These are phyloP conservation scores for Gavia stellata DNA, from an alignment of 2,113 vertebrate genomes.

Conservation along the genomic window DNA sequence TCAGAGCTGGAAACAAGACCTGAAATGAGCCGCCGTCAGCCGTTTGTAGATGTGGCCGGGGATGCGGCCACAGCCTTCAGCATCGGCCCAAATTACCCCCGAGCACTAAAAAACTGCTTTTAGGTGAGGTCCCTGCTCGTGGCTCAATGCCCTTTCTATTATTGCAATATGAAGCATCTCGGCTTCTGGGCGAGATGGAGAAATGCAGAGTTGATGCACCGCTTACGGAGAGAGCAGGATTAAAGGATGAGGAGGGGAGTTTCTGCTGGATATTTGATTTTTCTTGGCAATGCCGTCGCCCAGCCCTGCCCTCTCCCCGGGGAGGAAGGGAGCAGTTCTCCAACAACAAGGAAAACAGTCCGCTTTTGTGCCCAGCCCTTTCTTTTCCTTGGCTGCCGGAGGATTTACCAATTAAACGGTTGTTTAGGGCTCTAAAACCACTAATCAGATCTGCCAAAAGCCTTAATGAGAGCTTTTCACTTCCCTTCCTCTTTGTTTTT, in stretches of 20 bases:
- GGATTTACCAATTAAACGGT: slow-evolving; percentile 37
- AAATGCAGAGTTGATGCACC: not conserved
- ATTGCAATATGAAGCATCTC: fast-evolving
- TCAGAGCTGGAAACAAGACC: not conserved
- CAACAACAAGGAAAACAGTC: not conserved
- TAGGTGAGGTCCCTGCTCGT: fast-evolving
- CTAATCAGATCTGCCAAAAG: slow-evolving; percentile 64
- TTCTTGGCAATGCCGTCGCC: not conserved
- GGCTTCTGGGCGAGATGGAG: fast-evolving
- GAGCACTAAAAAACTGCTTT: not conserved
- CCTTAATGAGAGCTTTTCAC: slow-evolving; percentile 48
- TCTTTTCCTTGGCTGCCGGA: not conserved
- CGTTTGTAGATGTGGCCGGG: fast-evolving
- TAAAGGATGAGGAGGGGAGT: not conserved
- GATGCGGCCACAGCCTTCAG: not conserved
- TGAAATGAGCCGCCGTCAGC: fast-evolving
- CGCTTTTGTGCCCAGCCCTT: not conserved
- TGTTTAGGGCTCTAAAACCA: slow-evolving; percentile 38
- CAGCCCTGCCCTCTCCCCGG: not conserved
- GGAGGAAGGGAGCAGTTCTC: not conserved
- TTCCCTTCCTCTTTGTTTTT: not conserved
- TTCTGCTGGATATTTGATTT: not conserved
- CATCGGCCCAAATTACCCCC: not conserved
- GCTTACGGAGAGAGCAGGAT: fast-evolving
- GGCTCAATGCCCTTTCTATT: fast-evolving